Evolutionary conservation across 2,797 vertebrate species (phyloP).

Genomic region (Rhinatrema bivittatum): DNA sequence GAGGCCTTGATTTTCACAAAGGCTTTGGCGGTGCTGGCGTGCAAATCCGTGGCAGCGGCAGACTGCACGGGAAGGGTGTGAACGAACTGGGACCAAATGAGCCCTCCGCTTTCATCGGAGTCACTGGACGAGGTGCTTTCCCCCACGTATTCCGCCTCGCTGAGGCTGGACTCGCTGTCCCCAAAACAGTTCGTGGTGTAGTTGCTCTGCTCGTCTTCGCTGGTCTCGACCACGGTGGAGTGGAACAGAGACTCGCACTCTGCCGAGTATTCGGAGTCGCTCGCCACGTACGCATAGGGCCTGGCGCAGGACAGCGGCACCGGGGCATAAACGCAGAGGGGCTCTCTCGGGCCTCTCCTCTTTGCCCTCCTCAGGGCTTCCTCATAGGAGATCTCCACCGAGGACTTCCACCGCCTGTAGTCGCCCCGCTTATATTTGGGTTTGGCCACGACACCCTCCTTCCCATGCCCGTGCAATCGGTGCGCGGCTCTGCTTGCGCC

Average conservation of each 20-base stretch:
- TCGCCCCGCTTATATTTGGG: conserved; percentile 76
- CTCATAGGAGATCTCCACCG: conserved; percentile 65
- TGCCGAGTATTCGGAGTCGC: conserved; percentile 89
- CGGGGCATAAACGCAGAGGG: conserved; percentile 38
- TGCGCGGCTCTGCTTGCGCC: conserved; percentile 22
- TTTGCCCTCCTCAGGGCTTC: conserved; percentile 63
- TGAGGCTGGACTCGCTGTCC: conserved; percentile 83
- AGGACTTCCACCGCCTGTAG: conserved; percentile 65
- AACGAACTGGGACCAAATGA: conserved; percentile 74
- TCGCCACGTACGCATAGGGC: conserved; percentile 65
- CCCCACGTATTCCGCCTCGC: conserved; percentile 71
- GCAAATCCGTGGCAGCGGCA: conserved; percentile 47
- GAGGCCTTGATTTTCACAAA: conserved; percentile 93
- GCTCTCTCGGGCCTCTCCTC: conserved; percentile 55
- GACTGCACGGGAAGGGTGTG: conserved; percentile 62
- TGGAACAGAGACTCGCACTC: conserved; percentile 90
- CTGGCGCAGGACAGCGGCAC: conserved; percentile 45
- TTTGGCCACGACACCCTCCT: conserved; percentile 73
- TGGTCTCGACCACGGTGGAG: conserved; percentile 86
- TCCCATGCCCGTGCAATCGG: conserved; percentile 55
- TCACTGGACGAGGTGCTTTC: conserved; percentile 76
- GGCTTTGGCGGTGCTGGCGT: conserved; percentile 61
- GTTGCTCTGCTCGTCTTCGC: conserved; percentile 84
- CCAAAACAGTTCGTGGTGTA: conserved; percentile 90
- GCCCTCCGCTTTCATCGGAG: conserved; percentile 72